phyloP scores from a whole-genome alignment of 1,140 invertebrate species.

The Drosophila pectinifera region DNA sequence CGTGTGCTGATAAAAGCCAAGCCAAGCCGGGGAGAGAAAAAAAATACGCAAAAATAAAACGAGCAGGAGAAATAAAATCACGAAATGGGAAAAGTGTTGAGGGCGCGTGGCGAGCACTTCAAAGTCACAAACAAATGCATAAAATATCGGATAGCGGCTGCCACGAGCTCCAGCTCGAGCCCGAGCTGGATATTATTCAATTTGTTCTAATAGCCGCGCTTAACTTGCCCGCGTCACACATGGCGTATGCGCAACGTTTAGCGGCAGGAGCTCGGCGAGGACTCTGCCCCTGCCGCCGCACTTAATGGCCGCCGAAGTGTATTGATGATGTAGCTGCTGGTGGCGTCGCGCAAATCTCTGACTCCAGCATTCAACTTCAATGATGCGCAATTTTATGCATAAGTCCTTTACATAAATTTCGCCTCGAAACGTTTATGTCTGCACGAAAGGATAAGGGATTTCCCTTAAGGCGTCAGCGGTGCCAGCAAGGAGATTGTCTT shows the following conservation, averaged over 20 bases:
- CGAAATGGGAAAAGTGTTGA: conserved; percentile 58
- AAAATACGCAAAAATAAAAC: conserved; percentile 30
- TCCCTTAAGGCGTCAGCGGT: conserved; percentile 20
- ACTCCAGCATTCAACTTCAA: conserved; percentile 79
- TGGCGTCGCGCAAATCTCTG: conserved; percentile 61
- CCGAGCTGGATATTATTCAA: conserved; percentile 73
- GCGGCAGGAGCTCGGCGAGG: conserved; percentile 25
- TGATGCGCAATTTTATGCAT: conserved; percentile 82
- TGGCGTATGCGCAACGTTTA: conserved; percentile 78
- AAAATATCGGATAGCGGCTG: conserved; percentile 54
- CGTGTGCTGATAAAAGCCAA: conserved; percentile 73
- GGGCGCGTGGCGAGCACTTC: conserved; percentile 59
- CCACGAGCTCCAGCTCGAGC: conserved; percentile 36
- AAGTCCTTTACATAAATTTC: conserved; percentile 83
- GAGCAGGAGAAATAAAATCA: conserved; percentile 26
- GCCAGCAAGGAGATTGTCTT: conserved; percentile 24
- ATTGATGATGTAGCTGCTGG: conserved; percentile 69
- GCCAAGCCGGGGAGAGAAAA: conserved; percentile 1
- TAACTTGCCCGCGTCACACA: conserved; percentile 59
- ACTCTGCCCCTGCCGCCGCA: conserved; percentile 28
- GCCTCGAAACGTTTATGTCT: conserved; percentile 67
- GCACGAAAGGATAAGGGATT: conserved; percentile 82
- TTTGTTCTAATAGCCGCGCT: conserved; percentile 78
- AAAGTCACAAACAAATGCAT: conserved; percentile 82
- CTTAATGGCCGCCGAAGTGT: conserved; percentile 60